Conservation (phyloP, 1,140 invertebrate species). For the Drosophila orena region DNA sequence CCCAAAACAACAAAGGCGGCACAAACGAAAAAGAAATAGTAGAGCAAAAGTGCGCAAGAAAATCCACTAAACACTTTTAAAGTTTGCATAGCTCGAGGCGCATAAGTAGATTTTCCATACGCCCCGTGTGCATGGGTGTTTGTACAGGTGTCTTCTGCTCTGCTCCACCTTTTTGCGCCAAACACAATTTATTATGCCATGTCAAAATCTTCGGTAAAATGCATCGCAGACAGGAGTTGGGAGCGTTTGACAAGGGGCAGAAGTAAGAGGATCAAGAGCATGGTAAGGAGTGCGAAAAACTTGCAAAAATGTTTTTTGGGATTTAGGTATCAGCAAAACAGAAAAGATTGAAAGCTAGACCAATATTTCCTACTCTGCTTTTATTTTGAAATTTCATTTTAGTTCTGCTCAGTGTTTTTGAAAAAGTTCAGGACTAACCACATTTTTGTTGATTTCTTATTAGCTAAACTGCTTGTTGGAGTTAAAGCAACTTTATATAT, state of each 20-base stretch:
- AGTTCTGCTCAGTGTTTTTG: too few species aligned
- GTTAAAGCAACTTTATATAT: too few species aligned
- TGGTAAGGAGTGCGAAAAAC: slow-evolving; percentile 34
- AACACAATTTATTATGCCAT: slow-evolving; percentile 73
- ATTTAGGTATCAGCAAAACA: slow-evolving; percentile 39
- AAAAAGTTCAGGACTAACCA: too few species aligned
- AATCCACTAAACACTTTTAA: slow-evolving; percentile 58
- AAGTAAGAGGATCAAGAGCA: slow-evolving; percentile 32
- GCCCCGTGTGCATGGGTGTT: slow-evolving; percentile 36
- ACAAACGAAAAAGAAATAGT: neutral
- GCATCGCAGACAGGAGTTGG: slow-evolving; percentile 33
- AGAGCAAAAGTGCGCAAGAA: slow-evolving; percentile 9
- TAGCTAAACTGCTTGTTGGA: too few species aligned
- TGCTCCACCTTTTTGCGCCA: slow-evolving; percentile 25
- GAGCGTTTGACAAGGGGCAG: slow-evolving; percentile 15
- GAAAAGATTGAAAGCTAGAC: neutral
- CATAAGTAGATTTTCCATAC: slow-evolving; percentile 33
- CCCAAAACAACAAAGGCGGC: slow-evolving; percentile 41
- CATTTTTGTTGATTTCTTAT: too few species aligned
- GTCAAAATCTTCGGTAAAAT: slow-evolving; percentile 73
- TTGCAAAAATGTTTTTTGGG: slow-evolving; percentile 63
- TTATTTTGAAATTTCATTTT: neutral
- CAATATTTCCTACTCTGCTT: neutral
- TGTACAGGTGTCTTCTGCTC: slow-evolving; percentile 61
- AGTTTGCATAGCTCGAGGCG: slow-evolving; percentile 56